These are phyloP conservation scores for Onychorhynchus coronatus DNA, from an alignment of 2,113 vertebrate species.

Conservation along the genomic window DNA sequence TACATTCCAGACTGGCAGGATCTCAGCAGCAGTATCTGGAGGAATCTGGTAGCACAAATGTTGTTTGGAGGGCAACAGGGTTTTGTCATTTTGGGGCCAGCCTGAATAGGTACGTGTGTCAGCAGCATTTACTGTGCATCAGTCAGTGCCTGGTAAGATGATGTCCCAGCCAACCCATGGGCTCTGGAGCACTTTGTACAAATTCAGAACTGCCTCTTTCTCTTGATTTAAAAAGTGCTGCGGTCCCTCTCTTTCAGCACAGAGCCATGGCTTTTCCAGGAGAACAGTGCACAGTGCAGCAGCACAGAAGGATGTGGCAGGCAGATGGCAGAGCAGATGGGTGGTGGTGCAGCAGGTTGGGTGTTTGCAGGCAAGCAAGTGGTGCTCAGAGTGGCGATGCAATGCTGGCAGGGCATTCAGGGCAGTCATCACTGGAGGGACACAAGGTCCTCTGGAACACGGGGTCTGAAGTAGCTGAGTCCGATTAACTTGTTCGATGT, in stretches of 20 bases:
- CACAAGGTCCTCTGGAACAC: background rate
- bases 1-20: background rate
- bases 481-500: background rate
- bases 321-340: background rate
- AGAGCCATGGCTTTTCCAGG: background rate
- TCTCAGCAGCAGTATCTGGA: background rate
- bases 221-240: background rate
- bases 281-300: background rate
- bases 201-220: background rate
- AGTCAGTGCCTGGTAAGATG: background rate
- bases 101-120: background rate
- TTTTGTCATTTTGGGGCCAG: background rate
- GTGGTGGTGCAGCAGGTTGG: background rate
- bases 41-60: background rate
- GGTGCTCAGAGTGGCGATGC: background rate
- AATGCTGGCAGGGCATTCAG: fast-evolving
- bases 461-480: background rate
- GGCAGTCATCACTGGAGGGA: background rate
- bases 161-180: fast-evolving
- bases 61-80: background rate
- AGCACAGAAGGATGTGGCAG: background rate
- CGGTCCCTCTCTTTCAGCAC: background rate
- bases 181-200: background rate
- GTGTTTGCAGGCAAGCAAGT: background rate
- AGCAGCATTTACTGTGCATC: background rate